These are phyloP conservation scores for Pagetopsis macropterus DNA, from an alignment of 2,797 vertebrate genomes.

Conservation along the genomic window DNA sequence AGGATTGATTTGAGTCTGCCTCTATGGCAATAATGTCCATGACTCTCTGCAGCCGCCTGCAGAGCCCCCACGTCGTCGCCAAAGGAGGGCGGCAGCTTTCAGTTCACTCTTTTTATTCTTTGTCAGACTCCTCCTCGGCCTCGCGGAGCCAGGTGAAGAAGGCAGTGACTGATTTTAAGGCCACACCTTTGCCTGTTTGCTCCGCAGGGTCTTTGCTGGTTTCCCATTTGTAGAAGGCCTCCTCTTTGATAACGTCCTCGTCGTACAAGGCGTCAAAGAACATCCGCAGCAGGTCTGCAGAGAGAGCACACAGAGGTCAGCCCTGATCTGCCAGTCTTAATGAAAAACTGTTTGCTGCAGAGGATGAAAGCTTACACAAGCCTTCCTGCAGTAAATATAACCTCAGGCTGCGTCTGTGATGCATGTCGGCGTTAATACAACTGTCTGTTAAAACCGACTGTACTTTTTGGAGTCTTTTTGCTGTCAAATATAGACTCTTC, in stretches of 20 bases:
- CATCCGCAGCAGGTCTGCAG: slow-evolving; percentile 91
- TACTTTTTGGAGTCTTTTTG: background rate
- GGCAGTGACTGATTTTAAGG: slow-evolving; percentile 95
- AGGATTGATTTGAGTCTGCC: slow-evolving; percentile 82
- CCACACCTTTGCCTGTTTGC: slow-evolving; percentile 96
- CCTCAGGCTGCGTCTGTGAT: background rate
- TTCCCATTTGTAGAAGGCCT: slow-evolving; percentile 98
- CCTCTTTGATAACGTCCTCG: slow-evolving; percentile 96
- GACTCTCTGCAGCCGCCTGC: slow-evolving; percentile 48
- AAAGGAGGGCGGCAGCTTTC: slow-evolving; percentile 50
- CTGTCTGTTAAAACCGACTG: too few species aligned
- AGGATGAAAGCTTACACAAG: background rate
- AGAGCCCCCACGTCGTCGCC: slow-evolving; percentile 56
- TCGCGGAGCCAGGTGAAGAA: slow-evolving; percentile 99
- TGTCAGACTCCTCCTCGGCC: slow-evolving; percentile 96
- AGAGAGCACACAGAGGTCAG: slow-evolving; percentile 28
- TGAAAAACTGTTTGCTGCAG: background rate
- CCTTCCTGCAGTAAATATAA: background rate
- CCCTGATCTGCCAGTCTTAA: background rate
- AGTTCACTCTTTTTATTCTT: slow-evolving; percentile 84
- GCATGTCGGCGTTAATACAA: too few species aligned
- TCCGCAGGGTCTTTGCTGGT: slow-evolving; percentile 95
- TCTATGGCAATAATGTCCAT: slow-evolving; percentile 72
- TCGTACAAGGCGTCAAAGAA: slow-evolving; percentile 97
- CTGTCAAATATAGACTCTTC: background rate